Evolutionary conservation across 1,140 invertebrate species (phyloP).

Genomic region (Chlorops oryzae): DNA sequence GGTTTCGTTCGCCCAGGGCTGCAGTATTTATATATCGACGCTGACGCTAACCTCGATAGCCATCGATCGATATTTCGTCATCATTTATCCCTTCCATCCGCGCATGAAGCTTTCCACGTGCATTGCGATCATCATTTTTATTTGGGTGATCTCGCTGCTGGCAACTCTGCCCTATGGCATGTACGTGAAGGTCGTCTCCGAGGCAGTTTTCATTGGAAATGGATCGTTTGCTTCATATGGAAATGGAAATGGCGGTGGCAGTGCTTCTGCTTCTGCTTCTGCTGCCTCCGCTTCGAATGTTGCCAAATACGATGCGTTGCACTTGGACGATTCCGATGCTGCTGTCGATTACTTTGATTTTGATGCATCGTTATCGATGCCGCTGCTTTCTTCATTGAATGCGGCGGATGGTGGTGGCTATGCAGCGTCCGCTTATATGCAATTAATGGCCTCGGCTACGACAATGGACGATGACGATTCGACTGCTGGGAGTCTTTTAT

Average conservation of each 20-base stretch:
- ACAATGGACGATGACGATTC: background rate
- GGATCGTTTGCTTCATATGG: background rate
- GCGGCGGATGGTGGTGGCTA: no score
- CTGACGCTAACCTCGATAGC: slow-evolving; percentile 94
- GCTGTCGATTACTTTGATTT: no score
- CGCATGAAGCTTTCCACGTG: slow-evolving; percentile 83
- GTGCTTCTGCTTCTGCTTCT: no score
- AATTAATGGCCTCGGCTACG: slow-evolving; percentile 14
- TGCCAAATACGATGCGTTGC: no score
- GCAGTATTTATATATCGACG: slow-evolving; percentile 93
- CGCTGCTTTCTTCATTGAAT: no score
- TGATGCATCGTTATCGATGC: no score
- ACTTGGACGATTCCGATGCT: no score
- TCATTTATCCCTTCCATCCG: slow-evolving; percentile 90
- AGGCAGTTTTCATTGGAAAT: no score
- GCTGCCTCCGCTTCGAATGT: no score
- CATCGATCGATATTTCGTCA: slow-evolving; percentile 92
- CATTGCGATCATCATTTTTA: slow-evolving; percentile 74
- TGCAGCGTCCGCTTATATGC: slow-evolving; percentile 31
- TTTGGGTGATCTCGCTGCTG: slow-evolving; percentile 83
- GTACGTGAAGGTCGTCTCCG: slow-evolving; percentile 58
- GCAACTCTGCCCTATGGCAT: slow-evolving; percentile 89
- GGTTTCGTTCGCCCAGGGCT: slow-evolving; percentile 87
- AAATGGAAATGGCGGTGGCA: no score
- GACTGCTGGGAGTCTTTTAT: no score